Base-by-base conservation (phyloP, 2,888 invertebrate genomes). In the Noctua janthina region DNA sequence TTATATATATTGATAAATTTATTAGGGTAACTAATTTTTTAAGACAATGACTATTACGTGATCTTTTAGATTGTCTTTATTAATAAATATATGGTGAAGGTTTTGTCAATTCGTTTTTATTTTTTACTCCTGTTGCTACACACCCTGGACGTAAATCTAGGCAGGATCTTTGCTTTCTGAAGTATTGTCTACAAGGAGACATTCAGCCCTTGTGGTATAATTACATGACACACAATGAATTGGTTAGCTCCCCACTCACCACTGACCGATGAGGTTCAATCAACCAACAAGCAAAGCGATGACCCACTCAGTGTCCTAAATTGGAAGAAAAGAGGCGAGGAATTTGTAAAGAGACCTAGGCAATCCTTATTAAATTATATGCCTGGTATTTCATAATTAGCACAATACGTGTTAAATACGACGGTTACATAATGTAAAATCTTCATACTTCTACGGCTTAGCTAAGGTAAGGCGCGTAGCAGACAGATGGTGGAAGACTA, bases 31-130 rank as follows among this genome's bases (percentile, higher is more conserved):
- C 95, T 96, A 96, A 96, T 96, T 97, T 97, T 97, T 96, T 96
- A 97, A 96, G 97, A 95, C 96, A 96, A 96, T 96, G 96, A 96
- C 96, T 96, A 96, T 95, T 96, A 96, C 95, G 96, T 97, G 97
- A 97, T 96, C 97, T 97, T 97, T 97, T 97, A 97, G 97, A 97
- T 96, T 97, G 97, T 97, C 96, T 97, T 97, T 97, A 97, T 97
- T 96, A 96, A 96, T 97, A 96, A 97, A 97, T 96, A 96, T 96
- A 96, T 96, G 97, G 96, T 96, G 96, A 96, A 97, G 96, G 96
- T 97, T 96, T 97, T 95, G 96, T 96, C 95, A 94, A 95, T 91
- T 96, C 91, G 94, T 95, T 96, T 95, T 96, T 94, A 94, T 96
- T 95, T 95, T 94, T 35, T 86, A 76, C 74, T 78, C 74, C 73